These are phyloP conservation scores for Vombatus ursinus DNA, from an alignment of 2,113 vertebrate species.

Conservation along the genomic window DNA sequence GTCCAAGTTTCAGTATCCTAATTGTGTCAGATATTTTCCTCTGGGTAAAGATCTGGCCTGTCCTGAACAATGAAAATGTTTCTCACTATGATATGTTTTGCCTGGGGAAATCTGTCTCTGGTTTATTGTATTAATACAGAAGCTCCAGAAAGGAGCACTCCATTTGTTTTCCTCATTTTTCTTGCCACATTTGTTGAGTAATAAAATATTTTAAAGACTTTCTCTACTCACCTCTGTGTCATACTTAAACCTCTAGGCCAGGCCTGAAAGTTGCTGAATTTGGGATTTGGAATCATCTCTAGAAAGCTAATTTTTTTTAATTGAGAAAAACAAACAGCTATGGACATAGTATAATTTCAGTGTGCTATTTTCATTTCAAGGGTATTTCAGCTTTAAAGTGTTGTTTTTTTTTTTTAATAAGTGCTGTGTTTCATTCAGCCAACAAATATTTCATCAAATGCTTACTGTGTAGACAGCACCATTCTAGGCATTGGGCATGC, in stretches of 20 bases:
- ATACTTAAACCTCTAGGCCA: background rate
- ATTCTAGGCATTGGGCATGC: background rate
- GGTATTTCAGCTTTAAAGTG: background rate
- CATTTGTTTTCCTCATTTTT: background rate
- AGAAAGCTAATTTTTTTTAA: background rate
- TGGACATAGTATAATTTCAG: background rate
- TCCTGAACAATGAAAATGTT: background rate
- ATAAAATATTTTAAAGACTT: background rate
- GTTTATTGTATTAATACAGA: background rate
- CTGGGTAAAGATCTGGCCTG: background rate
- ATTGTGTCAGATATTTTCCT: background rate
- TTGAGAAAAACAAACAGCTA: background rate
- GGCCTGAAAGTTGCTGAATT: background rate
- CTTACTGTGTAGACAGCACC: background rate
- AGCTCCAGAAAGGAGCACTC: background rate
- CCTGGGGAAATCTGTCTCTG: background rate
- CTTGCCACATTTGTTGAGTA: background rate
- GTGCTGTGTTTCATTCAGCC: background rate
- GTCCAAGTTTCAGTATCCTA: background rate
- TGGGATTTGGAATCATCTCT: background rate
- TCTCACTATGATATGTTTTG: background rate
- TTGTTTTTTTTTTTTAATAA: background rate
- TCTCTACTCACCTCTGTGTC: background rate
- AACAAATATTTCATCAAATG: background rate
- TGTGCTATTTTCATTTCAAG: background rate